A percentile compares a stretch with the other conserved stretches of the same genome.
These are phyloP conservation scores for Biston betularia DNA, from an alignment of 2,888 invertebrate genomes.

Conservation along the genomic window DNA sequence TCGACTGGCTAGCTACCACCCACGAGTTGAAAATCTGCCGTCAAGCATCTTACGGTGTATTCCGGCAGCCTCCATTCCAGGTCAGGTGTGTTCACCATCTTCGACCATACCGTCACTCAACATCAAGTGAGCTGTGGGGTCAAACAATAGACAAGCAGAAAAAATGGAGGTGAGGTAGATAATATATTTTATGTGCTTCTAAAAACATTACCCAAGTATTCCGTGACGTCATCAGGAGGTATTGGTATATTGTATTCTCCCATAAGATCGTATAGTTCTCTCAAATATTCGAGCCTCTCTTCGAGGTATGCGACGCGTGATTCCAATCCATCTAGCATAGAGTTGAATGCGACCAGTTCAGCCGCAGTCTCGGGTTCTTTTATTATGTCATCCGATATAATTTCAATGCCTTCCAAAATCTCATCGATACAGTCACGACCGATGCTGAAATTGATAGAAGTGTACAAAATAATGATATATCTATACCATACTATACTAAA, in stretches of 20 bases:
- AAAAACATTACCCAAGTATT: slow-evolving; percentile 77
- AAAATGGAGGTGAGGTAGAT: too few species aligned
- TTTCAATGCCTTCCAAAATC: slow-evolving; percentile 87
- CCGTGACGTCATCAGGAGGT: slow-evolving; percentile 89
- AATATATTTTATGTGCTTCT: background rate
- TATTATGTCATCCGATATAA: slow-evolving; percentile 88
- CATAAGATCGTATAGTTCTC: slow-evolving; percentile 94
- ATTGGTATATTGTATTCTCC: slow-evolving; percentile 92
- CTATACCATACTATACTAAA: too few species aligned
- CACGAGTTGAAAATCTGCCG: too few species aligned
- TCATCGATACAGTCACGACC: slow-evolving; percentile 87
- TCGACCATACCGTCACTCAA: too few species aligned
- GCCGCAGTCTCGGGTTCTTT: slow-evolving; percentile 89
- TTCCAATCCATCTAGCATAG: slow-evolving; percentile 89
- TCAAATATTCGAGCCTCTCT: slow-evolving; percentile 90
- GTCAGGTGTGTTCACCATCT: too few species aligned
- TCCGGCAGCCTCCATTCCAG: too few species aligned
- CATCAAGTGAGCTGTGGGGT: too few species aligned
- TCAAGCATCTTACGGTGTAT: too few species aligned
- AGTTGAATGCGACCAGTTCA: slow-evolving; percentile 90
- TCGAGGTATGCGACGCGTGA: slow-evolving; percentile 90
- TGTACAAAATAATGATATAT: background rate
- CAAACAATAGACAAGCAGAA: too few species aligned
- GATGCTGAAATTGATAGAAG: slow-evolving; percentile 74
- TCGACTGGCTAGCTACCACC: too few species aligned